These are phyloP conservation scores for Campodea augens DNA, from an alignment of 1,140 invertebrate species.

Conservation along the genomic window DNA sequence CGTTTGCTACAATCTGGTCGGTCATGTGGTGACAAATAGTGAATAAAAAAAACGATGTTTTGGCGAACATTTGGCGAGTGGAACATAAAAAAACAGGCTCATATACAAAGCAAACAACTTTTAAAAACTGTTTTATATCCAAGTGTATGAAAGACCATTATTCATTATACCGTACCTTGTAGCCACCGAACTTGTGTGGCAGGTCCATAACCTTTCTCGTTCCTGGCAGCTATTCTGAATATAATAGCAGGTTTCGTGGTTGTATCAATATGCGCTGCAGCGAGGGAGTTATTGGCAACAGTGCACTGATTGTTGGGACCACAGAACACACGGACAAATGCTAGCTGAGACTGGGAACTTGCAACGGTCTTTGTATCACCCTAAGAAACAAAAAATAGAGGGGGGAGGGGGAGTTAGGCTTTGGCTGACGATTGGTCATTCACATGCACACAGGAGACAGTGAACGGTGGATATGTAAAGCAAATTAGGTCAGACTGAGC, in stretches of 20 bases:
- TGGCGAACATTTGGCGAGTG: too few species aligned
- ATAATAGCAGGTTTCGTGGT: slow-evolving; percentile 96
- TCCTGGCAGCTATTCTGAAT: slow-evolving; percentile 93
- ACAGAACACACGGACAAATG: slow-evolving; percentile 94
- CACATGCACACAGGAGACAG: too few species aligned
- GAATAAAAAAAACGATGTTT: too few species aligned
- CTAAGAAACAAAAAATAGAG: slow-evolving; percentile 17
- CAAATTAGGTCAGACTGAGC: too few species aligned
- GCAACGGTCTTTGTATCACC: slow-evolving; percentile 28
- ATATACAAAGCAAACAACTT: too few species aligned
- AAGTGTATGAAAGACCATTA: background rate
- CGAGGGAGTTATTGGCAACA: slow-evolving; percentile 64
- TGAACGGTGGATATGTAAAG: too few species aligned
- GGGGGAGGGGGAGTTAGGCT: slow-evolving; percentile 5
- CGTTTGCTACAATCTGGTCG: too few species aligned
- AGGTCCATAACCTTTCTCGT: slow-evolving; percentile 97
- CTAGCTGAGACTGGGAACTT: slow-evolving; percentile 50
- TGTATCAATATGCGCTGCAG: slow-evolving; percentile 85
- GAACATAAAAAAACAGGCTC: too few species aligned
- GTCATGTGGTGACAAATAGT: too few species aligned
- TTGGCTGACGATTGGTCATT: too few species aligned
- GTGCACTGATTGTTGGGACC: slow-evolving; percentile 81
- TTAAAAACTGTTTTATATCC: too few species aligned
- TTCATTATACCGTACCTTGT: slow-evolving; percentile 44
- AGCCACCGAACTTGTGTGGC: slow-evolving; percentile 99